A percentile compares a stretch with the other conserved stretches of the same genome.
phyloP scores from a whole-genome alignment of 2,888 invertebrate genomes.

The Cephus pygmeus region DNA sequence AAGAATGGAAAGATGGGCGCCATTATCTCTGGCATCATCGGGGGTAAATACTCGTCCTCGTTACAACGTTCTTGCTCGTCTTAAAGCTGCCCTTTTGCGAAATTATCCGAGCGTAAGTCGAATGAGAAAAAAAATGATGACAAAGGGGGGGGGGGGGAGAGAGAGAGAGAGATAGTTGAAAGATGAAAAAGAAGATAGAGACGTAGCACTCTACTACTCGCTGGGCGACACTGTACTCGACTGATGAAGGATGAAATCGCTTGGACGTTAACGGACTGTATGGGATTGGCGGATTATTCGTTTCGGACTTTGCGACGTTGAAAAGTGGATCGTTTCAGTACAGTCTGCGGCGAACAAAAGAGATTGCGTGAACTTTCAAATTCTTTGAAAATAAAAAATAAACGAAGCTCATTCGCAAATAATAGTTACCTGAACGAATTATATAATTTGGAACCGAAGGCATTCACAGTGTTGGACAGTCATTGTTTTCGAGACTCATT shows the following conservation, averaged over 20 bases:
- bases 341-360: not conserved
- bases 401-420: not conserved
- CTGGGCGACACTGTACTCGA: not conserved
- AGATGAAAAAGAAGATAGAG: not conserved
- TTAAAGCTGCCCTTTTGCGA: constrained; percentile 13
- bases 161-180: not conserved
- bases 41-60: constrained; percentile 41
- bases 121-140: not conserved
- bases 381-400: not conserved
- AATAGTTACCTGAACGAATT: not conserved
- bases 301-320: not conserved
- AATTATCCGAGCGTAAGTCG: not conserved
- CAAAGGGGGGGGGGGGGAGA: not conserved
- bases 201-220: not conserved
- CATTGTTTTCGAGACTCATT: too few relatives aligned
- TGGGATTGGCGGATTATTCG: not conserved
- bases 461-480: not conserved
- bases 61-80: constrained; percentile 19
- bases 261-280: not conserved
- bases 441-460: not conserved
- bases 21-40: constrained; percentile 39
- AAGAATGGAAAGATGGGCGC: constrained; percentile 35
- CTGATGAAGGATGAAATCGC: not conserved
- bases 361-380: not conserved
- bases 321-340: not conserved